A percentile compares a stretch with the other conserved stretches of the same genome.
Conservation (phyloP, 2,797 vertebrate genomes). For the Streptopelia turtur region DNA sequence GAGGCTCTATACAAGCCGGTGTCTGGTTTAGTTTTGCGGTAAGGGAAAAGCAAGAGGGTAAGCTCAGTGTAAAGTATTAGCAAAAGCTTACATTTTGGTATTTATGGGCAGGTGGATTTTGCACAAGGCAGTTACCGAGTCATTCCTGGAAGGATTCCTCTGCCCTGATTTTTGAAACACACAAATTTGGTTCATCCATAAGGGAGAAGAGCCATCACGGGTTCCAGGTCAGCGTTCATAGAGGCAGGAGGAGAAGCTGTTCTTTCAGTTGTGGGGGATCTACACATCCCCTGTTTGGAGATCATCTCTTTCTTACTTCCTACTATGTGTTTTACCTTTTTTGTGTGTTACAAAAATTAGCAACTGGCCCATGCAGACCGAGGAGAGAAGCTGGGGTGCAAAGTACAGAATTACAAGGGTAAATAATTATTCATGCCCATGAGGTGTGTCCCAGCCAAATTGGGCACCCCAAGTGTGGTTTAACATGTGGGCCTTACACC, state of each 20-base stretch:
- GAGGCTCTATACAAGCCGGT: not conserved
- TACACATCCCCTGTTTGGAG: accelerated
- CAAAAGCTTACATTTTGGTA: not conserved
- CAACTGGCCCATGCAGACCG: accelerated
- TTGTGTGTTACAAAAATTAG: accelerated
- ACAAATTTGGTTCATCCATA: not conserved
- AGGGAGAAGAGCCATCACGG: not conserved
- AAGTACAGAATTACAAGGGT: not conserved
- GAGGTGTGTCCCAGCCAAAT: not conserved
- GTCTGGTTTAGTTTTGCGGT: not conserved
- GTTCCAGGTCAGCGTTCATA: not conserved
- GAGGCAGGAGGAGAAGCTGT: not conserved
- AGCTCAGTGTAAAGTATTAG: not conserved
- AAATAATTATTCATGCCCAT: not conserved
- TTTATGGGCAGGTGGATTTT: not conserved
- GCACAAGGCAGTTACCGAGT: not conserved
- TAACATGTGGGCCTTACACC: not conserved
- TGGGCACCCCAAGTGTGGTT: not conserved
- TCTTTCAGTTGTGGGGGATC: not conserved
- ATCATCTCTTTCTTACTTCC: not conserved
- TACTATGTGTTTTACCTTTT: not conserved
- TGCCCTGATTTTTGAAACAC: not conserved
- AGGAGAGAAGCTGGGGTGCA: not conserved
- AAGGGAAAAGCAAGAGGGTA: not conserved
- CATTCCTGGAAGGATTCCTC: not conserved